phyloP scores from a whole-genome alignment of 2,888 invertebrate genomes.

The Hedychridium roseum region DNA sequence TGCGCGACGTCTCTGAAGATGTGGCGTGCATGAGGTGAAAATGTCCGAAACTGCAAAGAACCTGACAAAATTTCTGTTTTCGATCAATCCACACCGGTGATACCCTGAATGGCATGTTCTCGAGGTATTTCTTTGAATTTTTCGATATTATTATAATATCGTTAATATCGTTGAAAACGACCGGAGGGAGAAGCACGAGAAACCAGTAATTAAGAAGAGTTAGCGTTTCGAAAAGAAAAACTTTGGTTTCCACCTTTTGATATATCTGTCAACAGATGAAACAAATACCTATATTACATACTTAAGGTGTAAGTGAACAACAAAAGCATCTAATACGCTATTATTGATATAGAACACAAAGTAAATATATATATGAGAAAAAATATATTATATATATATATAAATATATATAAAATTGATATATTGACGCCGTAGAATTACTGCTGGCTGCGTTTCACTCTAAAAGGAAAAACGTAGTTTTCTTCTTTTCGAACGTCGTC shows the following conservation, averaged over 20 bases:
- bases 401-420: constrained; percentile 48
- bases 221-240: too few relatives aligned
- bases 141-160: too few relatives aligned
- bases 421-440: constrained; percentile 54
- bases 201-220: too few relatives aligned
- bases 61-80: constrained; percentile 59
- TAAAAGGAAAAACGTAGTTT: too few relatives aligned
- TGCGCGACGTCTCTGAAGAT: constrained; percentile 39
- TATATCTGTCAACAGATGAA: constrained; percentile 54
- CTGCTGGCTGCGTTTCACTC: constrained; percentile 51
- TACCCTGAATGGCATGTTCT: constrained; percentile 78
- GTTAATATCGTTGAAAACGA: too few relatives aligned
- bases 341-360: constrained; percentile 58
- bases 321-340: constrained; percentile 59
- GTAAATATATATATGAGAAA: constrained; percentile 54
- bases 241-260: constrained; percentile 60
- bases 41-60: constrained; percentile 43
- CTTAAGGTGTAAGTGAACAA: constrained; percentile 60
- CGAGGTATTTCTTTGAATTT: constrained; percentile 44
- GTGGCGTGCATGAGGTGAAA: constrained; percentile 30
- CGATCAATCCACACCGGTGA: constrained; percentile 68
- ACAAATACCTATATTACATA: constrained; percentile 61
- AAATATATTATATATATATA: constrained; percentile 37
- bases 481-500: constrained; percentile 38
- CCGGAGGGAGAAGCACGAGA: too few relatives aligned